These are phyloP conservation scores for Poicephalus gulielmi DNA, from an alignment of 2,113 vertebrate species.

Conservation along the genomic window DNA sequence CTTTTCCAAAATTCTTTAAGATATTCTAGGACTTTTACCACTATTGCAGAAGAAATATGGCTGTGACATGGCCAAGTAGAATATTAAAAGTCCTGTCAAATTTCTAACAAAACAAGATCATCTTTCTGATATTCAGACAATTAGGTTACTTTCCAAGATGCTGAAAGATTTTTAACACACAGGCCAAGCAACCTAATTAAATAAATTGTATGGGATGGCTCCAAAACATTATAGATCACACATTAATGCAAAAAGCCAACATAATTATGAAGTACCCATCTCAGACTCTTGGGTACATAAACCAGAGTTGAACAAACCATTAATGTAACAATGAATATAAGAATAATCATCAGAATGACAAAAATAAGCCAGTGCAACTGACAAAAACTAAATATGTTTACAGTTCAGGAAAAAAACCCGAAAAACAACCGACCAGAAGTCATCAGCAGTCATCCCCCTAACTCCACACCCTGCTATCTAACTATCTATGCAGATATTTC, in stretches of 20 bases:
- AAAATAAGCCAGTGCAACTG: not conserved
- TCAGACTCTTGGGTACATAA: not conserved
- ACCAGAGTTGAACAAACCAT: not conserved
- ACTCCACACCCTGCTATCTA: no score
- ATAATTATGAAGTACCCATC: conserved; percentile 7
- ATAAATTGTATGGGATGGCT: conserved; percentile 8
- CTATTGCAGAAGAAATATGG: not conserved
- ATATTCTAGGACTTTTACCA: not conserved
- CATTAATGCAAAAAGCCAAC: not conserved
- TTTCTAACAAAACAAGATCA: conserved; percentile 22
- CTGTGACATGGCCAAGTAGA: not conserved
- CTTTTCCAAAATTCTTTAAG: not conserved
- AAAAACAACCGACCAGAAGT: not conserved
- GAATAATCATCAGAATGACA: not conserved
- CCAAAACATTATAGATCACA: conserved; percentile 42
- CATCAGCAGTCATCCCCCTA: not conserved
- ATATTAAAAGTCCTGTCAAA: conserved; percentile 3
- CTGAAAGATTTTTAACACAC: conserved; percentile 18
- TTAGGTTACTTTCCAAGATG: conserved; percentile 29
- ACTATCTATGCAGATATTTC: not conserved
- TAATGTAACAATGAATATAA: not conserved
- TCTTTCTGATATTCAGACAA: conserved; percentile 22
- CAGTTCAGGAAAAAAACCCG: not conserved
- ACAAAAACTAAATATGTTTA: not conserved
- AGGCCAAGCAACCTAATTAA: conserved; percentile 26